Percentiles rank a stretch among this genome's conserved stretches.
Evolutionary conservation across 2,888 invertebrate species (phyloP).

Genomic region (Aromia moschata): DNA sequence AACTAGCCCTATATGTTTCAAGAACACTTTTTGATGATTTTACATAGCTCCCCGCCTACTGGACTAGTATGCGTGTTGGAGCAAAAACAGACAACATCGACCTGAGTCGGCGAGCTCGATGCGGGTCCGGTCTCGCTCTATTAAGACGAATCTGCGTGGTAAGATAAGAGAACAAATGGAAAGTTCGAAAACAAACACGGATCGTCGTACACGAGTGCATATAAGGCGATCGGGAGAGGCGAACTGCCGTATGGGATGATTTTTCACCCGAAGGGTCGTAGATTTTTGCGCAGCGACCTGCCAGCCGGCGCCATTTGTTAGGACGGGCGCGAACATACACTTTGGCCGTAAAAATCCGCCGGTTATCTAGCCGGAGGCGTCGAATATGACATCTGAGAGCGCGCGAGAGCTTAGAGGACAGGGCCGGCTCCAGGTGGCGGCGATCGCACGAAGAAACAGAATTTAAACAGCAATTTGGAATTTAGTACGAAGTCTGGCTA

Average conservation of each 20-base stretch:
- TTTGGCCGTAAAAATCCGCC: slow-evolving; percentile 27
- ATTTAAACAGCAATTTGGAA: not conserved
- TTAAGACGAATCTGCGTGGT: slow-evolving; percentile 33
- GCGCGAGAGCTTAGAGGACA: not conserved
- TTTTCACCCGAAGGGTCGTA: slow-evolving; percentile 30
- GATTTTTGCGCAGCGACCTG: slow-evolving; percentile 32
- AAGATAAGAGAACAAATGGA: slow-evolving; percentile 44
- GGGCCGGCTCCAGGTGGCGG: not conserved
- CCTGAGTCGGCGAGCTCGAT: not conserved
- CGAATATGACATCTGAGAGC: slow-evolving; percentile 23
- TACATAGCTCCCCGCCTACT: no score
- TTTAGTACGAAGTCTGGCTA: no score
- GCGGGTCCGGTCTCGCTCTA: not conserved
- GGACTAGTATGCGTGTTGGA: no score
- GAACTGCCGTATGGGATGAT: slow-evolving; percentile 30
- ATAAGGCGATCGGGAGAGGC: slow-evolving; percentile 40
- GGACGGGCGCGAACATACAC: slow-evolving; percentile 29
- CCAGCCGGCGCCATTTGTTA: slow-evolving; percentile 32
- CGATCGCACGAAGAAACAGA: not conserved
- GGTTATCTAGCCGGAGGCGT: slow-evolving; percentile 34
- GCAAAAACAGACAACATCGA: no score
- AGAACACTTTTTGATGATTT: no score
- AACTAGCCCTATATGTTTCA: no score
- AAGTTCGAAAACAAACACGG: slow-evolving; percentile 46
- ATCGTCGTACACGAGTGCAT: slow-evolving; percentile 37